phyloP scores from a whole-genome alignment of 2,888 invertebrate genomes.

The Antitype chi region DNA sequence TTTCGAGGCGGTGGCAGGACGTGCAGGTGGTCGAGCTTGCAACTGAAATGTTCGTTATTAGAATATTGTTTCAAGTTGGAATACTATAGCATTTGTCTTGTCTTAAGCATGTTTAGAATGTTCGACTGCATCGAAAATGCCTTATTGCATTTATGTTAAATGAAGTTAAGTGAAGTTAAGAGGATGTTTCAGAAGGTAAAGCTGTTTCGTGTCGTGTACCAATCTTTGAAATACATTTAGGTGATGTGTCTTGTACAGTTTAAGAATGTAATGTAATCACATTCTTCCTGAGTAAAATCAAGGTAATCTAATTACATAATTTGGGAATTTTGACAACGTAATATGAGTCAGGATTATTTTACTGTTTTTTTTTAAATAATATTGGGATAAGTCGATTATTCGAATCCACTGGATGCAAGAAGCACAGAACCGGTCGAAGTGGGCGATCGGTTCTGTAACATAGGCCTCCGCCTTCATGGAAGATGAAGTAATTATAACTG shows the following conservation, averaged over 20 bases:
- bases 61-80: conserved; percentile 1
- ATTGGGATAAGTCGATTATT: no score
- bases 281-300: background rate
- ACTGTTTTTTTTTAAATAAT: no score
- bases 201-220: background rate
- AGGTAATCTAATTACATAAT: background rate
- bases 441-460: no score
- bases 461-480: no score
- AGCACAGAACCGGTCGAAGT: no score
- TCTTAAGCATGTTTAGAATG: background rate
- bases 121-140: background rate
- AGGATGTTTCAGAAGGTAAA: background rate
- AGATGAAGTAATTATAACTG: no score
- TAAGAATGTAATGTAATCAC: background rate
- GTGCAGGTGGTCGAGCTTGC: background rate
- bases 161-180: no score
- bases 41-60: background rate
- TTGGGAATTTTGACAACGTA: no score
- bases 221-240: background rate
- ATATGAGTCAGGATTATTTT: background rate
- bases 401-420: no score
- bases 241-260: no score
- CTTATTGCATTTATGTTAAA: background rate
- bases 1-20: background rate
- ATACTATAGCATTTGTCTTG: background rate